A percentile compares a stretch with the other conserved stretches of the same genome.
Evolutionary conservation across 2,797 vertebrate genomes (phyloP).

Genomic region (Eurystomus glaucurus): DNA sequence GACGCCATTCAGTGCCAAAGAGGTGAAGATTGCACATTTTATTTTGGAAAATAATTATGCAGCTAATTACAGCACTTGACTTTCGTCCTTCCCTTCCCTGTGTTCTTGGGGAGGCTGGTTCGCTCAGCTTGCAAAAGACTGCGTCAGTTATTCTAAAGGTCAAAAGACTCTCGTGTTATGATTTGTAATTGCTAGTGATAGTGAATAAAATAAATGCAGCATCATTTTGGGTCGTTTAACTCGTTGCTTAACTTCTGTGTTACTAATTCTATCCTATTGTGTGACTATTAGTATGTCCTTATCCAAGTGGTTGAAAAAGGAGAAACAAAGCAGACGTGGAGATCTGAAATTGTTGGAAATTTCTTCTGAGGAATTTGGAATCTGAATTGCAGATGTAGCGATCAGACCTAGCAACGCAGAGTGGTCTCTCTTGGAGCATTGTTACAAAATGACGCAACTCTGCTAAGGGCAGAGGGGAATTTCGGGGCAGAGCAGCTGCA

Average conservation of each 20-base stretch:
- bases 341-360: not conserved
- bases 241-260: not conserved
- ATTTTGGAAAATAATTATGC: conserved; percentile 79
- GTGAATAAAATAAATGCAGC: conserved; percentile 22
- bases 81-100: conserved; percentile 50
- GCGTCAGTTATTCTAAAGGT: conserved; percentile 63
- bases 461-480: not conserved
- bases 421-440: not conserved
- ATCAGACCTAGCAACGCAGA: fast-evolving
- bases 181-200: conserved; percentile 64
- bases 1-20: conserved; percentile 62
- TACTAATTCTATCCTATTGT: not conserved
- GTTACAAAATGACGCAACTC: fast-evolving
- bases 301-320: not conserved
- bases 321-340: not conserved
- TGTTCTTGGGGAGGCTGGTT: conserved; percentile 53
- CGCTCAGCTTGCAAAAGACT: conserved; percentile 58
- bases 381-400: not conserved
- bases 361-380: not conserved
- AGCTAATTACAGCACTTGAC: conserved; percentile 80
- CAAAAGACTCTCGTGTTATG: conserved; percentile 60
- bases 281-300: fast-evolving
- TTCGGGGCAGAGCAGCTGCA: not conserved
- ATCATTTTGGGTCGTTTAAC: conserved; percentile 12
- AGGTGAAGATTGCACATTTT: conserved; percentile 72